Base-by-base conservation (phyloP, 2,797 vertebrate species). In the Nasua narica region DNA sequence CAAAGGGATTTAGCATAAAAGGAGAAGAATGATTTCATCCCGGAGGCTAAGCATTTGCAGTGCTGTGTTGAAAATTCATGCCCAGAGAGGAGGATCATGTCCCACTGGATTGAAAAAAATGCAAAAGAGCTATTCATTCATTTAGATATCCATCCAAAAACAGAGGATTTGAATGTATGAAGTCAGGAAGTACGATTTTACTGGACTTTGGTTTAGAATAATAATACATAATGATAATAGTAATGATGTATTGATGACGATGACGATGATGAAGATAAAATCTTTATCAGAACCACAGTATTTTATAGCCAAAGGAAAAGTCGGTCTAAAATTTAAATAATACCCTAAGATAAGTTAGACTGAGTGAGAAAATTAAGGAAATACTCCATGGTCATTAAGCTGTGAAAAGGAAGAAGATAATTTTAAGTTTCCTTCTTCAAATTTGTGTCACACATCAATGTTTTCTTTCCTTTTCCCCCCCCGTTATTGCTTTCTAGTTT, bases 11-110 rank as follows among this genome's bases (percentile, higher is more conserved):
- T 32, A 19, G 21, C 16, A 7, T 16, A 32, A 72, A 25, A 91
- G 29, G 40, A 74, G n/a, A 93, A 60, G 32, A 18, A 76, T 14
- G 3, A 48, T 56, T 52, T 72, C 19, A 40, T 62, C 54, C 13
- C 1, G 6, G 2, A 35, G 13, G 7, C 25, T n/a, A 5, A n/a
- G 2, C 12, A 18, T 62, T 40, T n/a, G 32, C 8, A 23, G 18
- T 4, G 2, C 9, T 43, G 5, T 50, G 2, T 25, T 48, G 32
- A 65, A 67, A 29, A 72, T 27, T 27, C 16, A 29, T 21, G 7
- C 46, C 52, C 46, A 46, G 29, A 12, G 29, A 90, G 5, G 54
- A 90, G 12, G 18, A 46, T 3, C 3, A 11, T 43, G 35, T 60
- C 46, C 25, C 32, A 35, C 3, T 9, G 27, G 18, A 23, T 9